Evolutionary conservation across 2,888 invertebrate species (phyloP).

Genomic region (Cryptocephalus primarius): DNA sequence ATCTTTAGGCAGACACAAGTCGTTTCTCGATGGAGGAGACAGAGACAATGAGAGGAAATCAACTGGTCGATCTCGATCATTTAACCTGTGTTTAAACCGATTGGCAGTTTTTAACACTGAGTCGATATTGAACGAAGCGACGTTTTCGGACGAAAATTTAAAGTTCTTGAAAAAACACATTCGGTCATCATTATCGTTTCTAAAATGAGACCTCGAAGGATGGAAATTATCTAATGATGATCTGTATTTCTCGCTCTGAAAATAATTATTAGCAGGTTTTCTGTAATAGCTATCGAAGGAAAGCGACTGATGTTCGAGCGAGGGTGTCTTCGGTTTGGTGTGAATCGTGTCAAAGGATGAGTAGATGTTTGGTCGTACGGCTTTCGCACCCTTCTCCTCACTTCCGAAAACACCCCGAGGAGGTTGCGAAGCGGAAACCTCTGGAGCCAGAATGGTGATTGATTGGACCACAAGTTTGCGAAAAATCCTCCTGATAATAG

Average conservation of each 20-base stretch:
- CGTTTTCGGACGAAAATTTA: conserved; percentile 20
- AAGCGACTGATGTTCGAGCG: conserved; percentile 18
- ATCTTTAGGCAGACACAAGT: conserved; percentile 21
- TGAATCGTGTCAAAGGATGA: conserved; percentile 23
- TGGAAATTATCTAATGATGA: conserved; percentile 15
- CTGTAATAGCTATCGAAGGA: conserved; percentile 21
- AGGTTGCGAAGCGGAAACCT: conserved; percentile 30
- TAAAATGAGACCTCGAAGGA: conserved; percentile 10
- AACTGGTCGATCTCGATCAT: conserved; percentile 19
- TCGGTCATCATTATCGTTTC: conserved; percentile 10
- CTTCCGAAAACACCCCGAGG: conserved; percentile 4
- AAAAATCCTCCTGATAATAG: conserved; percentile 12
- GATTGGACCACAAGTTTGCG: conserved; percentile 20
- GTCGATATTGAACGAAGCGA: conserved; percentile 10
- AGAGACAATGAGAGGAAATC: conserved; percentile 32
- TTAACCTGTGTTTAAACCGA: conserved; percentile 8
- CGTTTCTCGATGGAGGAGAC: conserved; percentile 25
- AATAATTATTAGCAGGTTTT: conserved; percentile 12
- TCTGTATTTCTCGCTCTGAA: conserved; percentile 14
- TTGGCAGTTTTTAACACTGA: conserved; percentile 6
- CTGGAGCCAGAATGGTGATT: conserved; percentile 36
- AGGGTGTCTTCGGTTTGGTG: conserved; percentile 17
- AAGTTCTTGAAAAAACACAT: conserved; percentile 18
- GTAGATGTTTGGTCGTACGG: conserved; percentile 13
- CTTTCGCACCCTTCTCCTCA: conserved; percentile 3